Base-by-base conservation (phyloP, 2,888 invertebrate genomes). In the Catocala fraxini region DNA sequence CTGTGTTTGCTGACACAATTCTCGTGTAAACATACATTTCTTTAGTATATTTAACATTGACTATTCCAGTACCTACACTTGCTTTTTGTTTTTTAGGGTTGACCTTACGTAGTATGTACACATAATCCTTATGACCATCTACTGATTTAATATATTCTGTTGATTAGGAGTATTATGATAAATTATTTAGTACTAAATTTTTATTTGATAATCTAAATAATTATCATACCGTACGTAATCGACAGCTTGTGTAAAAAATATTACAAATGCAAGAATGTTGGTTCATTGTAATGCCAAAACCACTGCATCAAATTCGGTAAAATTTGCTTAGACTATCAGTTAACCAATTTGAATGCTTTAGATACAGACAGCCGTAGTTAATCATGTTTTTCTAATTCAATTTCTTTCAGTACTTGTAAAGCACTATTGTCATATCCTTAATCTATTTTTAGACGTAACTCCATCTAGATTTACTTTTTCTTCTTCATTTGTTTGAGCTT, bases 11-110 rank as follows among this genome's bases (percentile, higher is more conserved):
- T 47, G 64, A 71, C 60, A 65, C 63, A 56, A 72, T 65, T 71
- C 59, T 60, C 59, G 56, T 72, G 71, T 77, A 71, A 75, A 73
- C 70, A 78, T 52, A 65, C 51, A 59, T 66, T 25, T 49, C 25
- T 39, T 58, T 42, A 13, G 35, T 53, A 57, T 46, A 45, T 63
- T 61, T 55, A 34, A 48, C 41, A 43, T 51, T n/a, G 25, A 59
- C 11, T 51, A n/a, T 51, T 47, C 0, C 5, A 51, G 15, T 56
- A 51, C 49, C 53, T 61, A 43, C 56, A 15, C 7, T 39, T 9
- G 35, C 35, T 10, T 57, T 62, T 59, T 57, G 59, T 62, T 48
- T n/a, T 70, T 57, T 49, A 59, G 56, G 48, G 51, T 49, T 59
- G 59, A 61, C 55, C 53, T 65, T 62, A 55, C 41, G 54, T 39